Conservation (phyloP, 2,797 vertebrate genomes). For the Podarcis siculus region DNA sequence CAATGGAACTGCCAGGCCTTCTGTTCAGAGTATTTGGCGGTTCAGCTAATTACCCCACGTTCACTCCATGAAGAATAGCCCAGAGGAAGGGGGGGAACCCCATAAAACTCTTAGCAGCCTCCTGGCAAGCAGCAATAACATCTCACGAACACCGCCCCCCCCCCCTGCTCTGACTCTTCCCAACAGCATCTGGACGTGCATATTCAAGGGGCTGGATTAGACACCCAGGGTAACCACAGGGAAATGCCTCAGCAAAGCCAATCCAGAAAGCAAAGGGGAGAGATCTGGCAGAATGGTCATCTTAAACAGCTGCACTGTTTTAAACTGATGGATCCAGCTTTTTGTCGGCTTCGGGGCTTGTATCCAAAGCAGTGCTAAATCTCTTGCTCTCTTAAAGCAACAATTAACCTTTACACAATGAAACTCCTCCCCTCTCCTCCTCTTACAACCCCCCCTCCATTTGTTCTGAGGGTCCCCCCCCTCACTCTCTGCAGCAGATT, state of each 20-base stretch:
- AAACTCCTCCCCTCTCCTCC: too few relatives aligned
- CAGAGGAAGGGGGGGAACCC: background rate
- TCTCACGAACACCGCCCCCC: too few relatives aligned
- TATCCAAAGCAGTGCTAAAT: background rate
- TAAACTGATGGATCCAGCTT: background rate
- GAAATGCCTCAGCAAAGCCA: background rate
- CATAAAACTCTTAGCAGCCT: background rate
- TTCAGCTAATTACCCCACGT: conserved; percentile 12
- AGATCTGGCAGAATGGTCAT: background rate
- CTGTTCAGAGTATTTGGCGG: background rate
- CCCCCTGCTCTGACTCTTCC: background rate
- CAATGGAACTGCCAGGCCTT: background rate
- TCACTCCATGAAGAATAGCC: background rate
- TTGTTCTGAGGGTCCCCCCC: too few relatives aligned
- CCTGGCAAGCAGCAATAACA: background rate
- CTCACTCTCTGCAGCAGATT: too few relatives aligned
- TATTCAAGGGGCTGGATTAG: background rate
- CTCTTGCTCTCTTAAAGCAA: too few relatives aligned
- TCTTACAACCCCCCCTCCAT: too few relatives aligned
- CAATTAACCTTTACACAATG: too few relatives aligned
- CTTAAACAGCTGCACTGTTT: background rate
- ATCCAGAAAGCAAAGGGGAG: background rate
- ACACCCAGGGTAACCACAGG: background rate
- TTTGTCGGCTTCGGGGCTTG: background rate
- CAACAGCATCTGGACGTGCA: background rate